Evolutionary conservation across 2,888 invertebrate species (phyloP).

Genomic region (Scaeva pyrastri): DNA sequence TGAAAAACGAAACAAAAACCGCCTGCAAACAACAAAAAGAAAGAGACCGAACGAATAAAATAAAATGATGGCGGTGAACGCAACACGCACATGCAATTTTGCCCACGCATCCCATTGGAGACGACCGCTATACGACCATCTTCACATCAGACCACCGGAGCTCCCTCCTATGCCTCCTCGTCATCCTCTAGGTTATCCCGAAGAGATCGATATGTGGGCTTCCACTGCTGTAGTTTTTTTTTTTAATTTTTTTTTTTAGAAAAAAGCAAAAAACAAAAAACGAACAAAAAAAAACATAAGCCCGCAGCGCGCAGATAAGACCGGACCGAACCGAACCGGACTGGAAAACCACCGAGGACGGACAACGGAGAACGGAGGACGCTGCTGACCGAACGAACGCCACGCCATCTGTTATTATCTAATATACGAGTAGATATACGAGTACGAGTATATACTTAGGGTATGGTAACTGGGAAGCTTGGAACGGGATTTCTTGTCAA

Average conservation of each 20-base stretch:
- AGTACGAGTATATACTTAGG: too few relatives aligned
- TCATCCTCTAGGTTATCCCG: conserved; percentile 40
- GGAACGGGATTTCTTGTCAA: conserved; percentile 65
- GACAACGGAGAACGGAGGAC: too few relatives aligned
- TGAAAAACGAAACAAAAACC: conserved; percentile 73
- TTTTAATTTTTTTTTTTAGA: conserved; percentile 18
- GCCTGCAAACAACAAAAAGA: conserved; percentile 60
- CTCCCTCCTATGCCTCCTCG: conserved; percentile 4
- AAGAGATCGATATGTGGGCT: conserved; percentile 69
- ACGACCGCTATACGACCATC: conserved; percentile 57
- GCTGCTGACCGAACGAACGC: conserved; percentile 29
- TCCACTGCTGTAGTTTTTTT: conserved; percentile 13
- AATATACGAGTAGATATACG: conserved; percentile 5
- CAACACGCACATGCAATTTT: conserved; percentile 75
- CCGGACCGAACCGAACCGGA: conserved; percentile 42
- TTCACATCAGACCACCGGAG: conserved; percentile 34
- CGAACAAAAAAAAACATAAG: not conserved
- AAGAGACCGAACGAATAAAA: conserved; percentile 71
- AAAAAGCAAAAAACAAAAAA: not conserved
- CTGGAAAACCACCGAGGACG: conserved; percentile 35
- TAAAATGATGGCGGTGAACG: conserved; percentile 75
- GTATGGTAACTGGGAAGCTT: not conserved
- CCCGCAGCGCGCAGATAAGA: conserved; percentile 61
- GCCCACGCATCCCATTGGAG: conserved; percentile 76
- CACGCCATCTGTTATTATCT: conserved; percentile 32